Percentiles rank a stretch among this genome's conserved stretches.
These are phyloP conservation scores for Delia radicum DNA, from an alignment of 1,140 invertebrate genomes.

Conservation along the genomic window DNA sequence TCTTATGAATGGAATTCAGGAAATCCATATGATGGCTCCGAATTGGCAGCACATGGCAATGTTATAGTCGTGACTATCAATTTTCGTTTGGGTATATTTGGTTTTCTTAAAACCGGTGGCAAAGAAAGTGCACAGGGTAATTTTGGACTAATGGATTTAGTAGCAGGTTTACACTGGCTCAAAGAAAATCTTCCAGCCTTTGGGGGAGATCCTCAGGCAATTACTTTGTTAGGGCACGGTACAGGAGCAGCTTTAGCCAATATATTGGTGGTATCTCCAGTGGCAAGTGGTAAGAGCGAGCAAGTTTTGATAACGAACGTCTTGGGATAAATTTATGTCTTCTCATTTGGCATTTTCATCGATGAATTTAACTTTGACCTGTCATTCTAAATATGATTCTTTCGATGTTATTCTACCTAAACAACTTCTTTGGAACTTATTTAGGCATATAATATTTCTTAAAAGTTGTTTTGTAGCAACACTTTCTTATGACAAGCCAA, in stretches of 20 bases:
- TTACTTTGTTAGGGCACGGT: slow-evolving; percentile 90
- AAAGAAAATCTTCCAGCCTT: slow-evolving; percentile 88
- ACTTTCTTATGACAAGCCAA: no score
- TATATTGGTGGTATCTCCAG: slow-evolving; percentile 89
- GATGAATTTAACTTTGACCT: no score
- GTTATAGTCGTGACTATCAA: slow-evolving; percentile 96
- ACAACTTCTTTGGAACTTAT: no score
- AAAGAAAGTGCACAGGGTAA: slow-evolving; percentile 87
- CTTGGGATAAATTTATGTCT: no score
- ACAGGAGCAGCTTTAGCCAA: slow-evolving; percentile 92
- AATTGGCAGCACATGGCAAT: slow-evolving; percentile 84
- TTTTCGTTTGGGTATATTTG: slow-evolving; percentile 93
- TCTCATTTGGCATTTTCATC: no score
- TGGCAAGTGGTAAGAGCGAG: slow-evolving; percentile 85
- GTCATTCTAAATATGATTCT: no score
- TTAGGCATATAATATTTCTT: neutral
- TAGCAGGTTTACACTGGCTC: slow-evolving; percentile 91
- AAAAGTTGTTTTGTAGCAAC: neutral
- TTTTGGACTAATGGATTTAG: slow-evolving; percentile 92
- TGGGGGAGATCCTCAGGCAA: slow-evolving; percentile 82
- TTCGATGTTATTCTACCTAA: neutral
- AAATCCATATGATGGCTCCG: slow-evolving; percentile 91
- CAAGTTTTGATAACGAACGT: no score
- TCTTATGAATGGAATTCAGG: slow-evolving; percentile 93
- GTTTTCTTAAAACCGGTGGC: slow-evolving; percentile 88